Evolutionary conservation across 2,113 vertebrate species (phyloP), one percentile per base, ranked within the genome.

Genomic region (Scomber japonicus): DNA sequence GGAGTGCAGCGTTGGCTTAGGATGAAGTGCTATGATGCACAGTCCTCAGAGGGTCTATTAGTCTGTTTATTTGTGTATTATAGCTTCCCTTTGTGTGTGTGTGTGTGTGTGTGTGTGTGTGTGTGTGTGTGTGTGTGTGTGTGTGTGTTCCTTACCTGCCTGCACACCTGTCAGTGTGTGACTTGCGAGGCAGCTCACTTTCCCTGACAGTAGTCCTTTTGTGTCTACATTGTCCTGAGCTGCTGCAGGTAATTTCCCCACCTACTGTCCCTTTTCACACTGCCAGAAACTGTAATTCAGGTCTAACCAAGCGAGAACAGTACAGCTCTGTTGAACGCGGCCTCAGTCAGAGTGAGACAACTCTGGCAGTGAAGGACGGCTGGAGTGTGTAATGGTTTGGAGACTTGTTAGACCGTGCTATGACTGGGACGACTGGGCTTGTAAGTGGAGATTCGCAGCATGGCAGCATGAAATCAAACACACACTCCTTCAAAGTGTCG

Each of bases 281-380:
- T 27, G 77, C 73, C 74, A 60, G 70, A 60, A 71, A 68, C 68
- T 51, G 31, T 74, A 67, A 87, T 84, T 72, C 80, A 69, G 63
- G 76, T 89, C 82, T 68, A 89, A 85, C 85, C 70, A 75, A 82
- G 80, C 66, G 53, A 84, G 75, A 50, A 69, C 66, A 11, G 63
- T 14, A 69, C 82, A 31, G 16, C 61, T 63, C 73, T 65, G 72
- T 78, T 50, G 44, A 72, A 78, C 17, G 21, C 16, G 0, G 46
- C 50, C 59, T 63, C 70, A 66, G 48, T 60, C 35, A 19, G 48
- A 27, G 60, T 53, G 48, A 76, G 19, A 82, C 75, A 75, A 27
- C 49, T 57, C 56, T 51, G 82, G 14, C 2, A 66, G 72, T 66
- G 50, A 78, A 17, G 51, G 24, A 51, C 35, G 15, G 69, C 14